Evolutionary conservation across 1,140 invertebrate genomes (phyloP), one percentile per base, ranked within the genome.

Genomic region (Drosophila truncata): DNA sequence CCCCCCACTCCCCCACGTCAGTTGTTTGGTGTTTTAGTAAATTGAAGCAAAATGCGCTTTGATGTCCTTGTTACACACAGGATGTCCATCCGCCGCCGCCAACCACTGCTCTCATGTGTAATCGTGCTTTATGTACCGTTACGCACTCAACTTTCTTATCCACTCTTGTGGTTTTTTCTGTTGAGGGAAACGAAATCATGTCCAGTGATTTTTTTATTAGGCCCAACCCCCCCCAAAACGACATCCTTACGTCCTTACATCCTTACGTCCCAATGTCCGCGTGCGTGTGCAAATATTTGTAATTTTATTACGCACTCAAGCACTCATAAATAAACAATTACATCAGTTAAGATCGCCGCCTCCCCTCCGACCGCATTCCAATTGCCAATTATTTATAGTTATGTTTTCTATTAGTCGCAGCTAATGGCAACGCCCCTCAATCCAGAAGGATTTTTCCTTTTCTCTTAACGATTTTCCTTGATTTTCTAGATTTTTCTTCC

Each of bases 111-210:
- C 44, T 46, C 49, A 61, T 46, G 74, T 78, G 66, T 92, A 92
- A 92, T 92, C 79, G 88, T 92, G 87, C 79, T 92, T 92, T 92
- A 92, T 92, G 91, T 90, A 80, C 59, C 91, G 84, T 91, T 87
- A 88, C 91, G 82, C 80, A 87, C 78, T 85, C 81, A 86, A 85
- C 52, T 67, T 80, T 61, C 76, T 74, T 75, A 73, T 63, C 67
- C 69, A 49, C 69, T 71, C 52, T 33, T 72, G 70, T 50, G 66
- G 52, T 25, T 63, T 74, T 46, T 47, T 62, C 44, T 25, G 44
- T 35, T 49, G 50, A 55, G 77, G 69, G 42, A 73, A 80, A 78
- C 60, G 44, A 78, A 79, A 85, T 81, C 75, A 70, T 86, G 86
- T 86, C 82, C 76, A 82, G 71, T 91, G 75, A 82, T 85, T 85